Conservation (phyloP, 2,888 invertebrate genomes). For the Ptychoptera albimana region DNA sequence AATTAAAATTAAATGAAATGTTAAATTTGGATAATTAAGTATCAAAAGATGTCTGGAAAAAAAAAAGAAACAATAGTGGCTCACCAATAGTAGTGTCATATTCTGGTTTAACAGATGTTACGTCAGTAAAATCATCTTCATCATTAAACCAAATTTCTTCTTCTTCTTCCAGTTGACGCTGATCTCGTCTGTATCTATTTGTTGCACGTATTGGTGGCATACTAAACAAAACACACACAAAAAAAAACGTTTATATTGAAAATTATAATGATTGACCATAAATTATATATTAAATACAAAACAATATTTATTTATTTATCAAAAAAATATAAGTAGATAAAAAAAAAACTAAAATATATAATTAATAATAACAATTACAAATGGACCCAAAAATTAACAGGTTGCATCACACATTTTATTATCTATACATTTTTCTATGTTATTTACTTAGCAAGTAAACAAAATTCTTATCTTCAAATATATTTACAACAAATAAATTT, state of each 20-base stretch:
- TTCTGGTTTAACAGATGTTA: conserved; percentile 17
- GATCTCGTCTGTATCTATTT: conserved; percentile 72
- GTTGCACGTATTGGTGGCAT: conserved; percentile 47
- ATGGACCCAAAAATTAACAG: no score
- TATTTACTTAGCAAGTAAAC: no score
- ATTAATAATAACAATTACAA: no score
- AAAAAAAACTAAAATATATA: no score
- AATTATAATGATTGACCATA: not conserved
- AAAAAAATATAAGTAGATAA: no score
- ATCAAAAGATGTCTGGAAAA: not conserved
- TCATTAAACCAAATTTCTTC: conserved; percentile 99
- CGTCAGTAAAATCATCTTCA: conserved; percentile 84
- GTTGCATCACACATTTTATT: no score
- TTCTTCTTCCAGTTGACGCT: conserved; percentile 87
- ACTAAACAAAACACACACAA: conserved; percentile 13
- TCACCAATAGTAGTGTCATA: conserved; percentile 3
- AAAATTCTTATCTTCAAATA: no score
- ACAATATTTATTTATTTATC: no score
- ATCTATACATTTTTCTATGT: no score
- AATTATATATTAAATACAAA: not conserved
- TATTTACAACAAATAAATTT: no score
- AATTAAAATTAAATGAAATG: no score
- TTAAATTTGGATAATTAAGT: not conserved
- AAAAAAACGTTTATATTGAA: conserved; percentile 1
- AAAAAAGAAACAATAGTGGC: no score